Percentiles rank a stretch among this genome's conserved stretches.
Conservation (phyloP, 2,888 invertebrate genomes). For the Drosophila picticornis region DNA sequence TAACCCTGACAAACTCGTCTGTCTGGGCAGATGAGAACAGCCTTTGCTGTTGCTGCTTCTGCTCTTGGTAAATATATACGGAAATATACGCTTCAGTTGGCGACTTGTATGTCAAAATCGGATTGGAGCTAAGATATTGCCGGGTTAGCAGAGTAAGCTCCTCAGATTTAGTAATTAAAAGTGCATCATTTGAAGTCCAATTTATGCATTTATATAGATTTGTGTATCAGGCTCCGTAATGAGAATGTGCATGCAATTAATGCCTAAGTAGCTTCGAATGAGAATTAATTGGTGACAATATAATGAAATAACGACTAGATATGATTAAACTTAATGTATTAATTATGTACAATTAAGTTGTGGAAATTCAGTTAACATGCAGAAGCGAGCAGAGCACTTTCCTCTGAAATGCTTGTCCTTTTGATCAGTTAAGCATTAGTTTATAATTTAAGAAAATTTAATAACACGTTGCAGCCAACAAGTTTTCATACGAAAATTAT, state of each 20-base stretch:
- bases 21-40: neutral
- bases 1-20: slow-evolving; percentile 31
- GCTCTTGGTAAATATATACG: slow-evolving; percentile 10
- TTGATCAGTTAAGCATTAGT: too few relatives aligned
- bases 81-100: slow-evolving; percentile 24
- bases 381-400: neutral
- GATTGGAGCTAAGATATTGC: slow-evolving; percentile 12
- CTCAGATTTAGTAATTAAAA: slow-evolving; percentile 17
- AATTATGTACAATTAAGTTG: neutral
- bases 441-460: neutral
- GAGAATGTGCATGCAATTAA: neutral
- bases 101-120: slow-evolving; percentile 19
- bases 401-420: neutral
- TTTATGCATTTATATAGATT: neutral
- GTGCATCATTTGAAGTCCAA: neutral
- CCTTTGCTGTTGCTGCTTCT: neutral
- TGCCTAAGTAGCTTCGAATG: neutral
- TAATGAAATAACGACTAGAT: neutral
- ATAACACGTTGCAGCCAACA: too few relatives aligned
- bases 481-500: neutral
- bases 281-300: neutral
- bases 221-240: neutral
- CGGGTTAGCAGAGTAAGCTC: slow-evolving; percentile 26
- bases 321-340: neutral
- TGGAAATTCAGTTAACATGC: neutral